A percentile compares a stretch with the other conserved stretches of the same genome.
These are phyloP conservation scores for Nerophis ophidion DNA, from an alignment of 2,113 vertebrate species.

Conservation along the genomic window DNA sequence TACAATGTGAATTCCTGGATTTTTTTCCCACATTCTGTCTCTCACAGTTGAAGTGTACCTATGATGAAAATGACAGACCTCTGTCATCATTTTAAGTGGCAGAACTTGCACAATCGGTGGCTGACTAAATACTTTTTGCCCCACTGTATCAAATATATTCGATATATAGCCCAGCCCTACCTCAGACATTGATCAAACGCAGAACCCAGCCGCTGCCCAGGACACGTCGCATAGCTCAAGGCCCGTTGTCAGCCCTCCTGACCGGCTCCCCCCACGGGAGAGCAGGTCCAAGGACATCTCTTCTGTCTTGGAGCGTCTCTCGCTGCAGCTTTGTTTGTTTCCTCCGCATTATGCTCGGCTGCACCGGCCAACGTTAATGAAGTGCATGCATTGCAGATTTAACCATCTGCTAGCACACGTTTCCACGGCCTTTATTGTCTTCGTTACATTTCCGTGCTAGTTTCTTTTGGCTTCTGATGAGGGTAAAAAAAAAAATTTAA, in stretches of 20 bases:
- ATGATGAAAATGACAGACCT: too few relatives aligned
- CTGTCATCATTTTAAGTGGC: too few relatives aligned
- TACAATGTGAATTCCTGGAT: too few relatives aligned
- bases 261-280: slow-evolving; percentile 19
- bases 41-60: too few relatives aligned
- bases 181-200: slow-evolving; percentile 36
- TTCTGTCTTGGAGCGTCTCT: slow-evolving; percentile 30
- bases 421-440: slow-evolving; percentile 19
- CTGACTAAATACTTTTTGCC: too few relatives aligned
- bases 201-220: slow-evolving; percentile 37
- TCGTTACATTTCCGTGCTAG: slow-evolving; percentile 24
- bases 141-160: too few relatives aligned
- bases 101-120: too few relatives aligned
- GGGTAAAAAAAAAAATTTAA: not conserved
- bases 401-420: slow-evolving; percentile 26
- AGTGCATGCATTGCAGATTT: slow-evolving; percentile 25
- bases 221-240: slow-evolving; percentile 40
- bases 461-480: slow-evolving; percentile 46
- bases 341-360: slow-evolving; percentile 29
- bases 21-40: too few relatives aligned
- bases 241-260: slow-evolving; percentile 22
- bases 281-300: slow-evolving; percentile 45
- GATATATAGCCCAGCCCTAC: too few relatives aligned
- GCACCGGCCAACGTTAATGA: slow-evolving; percentile 46
- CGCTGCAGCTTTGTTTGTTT: slow-evolving; percentile 46